Evolutionary conservation across 1,140 invertebrate genomes (phyloP), one percentile per base, ranked within the genome.

Genomic region (Ericerus pela): DNA sequence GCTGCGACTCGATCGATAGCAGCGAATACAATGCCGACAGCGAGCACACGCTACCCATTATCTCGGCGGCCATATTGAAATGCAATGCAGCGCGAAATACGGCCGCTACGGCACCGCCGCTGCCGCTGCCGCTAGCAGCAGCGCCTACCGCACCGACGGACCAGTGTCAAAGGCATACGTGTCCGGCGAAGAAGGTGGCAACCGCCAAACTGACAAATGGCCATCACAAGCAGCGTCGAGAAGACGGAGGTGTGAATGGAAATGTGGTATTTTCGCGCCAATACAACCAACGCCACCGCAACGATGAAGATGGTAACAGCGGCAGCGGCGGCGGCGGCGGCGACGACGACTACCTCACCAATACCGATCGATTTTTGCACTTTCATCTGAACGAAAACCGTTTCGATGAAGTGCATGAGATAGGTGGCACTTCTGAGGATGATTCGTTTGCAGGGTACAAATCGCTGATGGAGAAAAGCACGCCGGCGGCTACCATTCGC

Each of bases 391-490:
- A 86, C 63, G 86, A 88, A 64, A 76, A 80, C 56, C 75, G 78
- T 58, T 77, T 76, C 60, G 75, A 76, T 54, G 20, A 54, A 4
- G 47, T 28, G 54, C 66, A 69, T 66, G 43, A 58, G 4, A 56
- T 56, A n/a, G 6, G 70, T 73, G 20, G 73, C 73, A 67, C 63
- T 36, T 66, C 64, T 14, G 69, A 70, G 29, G 76, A 80, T 53
- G 84, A 87, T 63, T 79, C 76, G 56, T 90, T 90, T 64, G 87
- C 82, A 1, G 87, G 87, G 3, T 79, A 80, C 60, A 84, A 82
- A 69, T 84, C 86, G 67, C 79, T 82, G 59, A 76, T 70, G 51
- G 76, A 71, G 43, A 77, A 79, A 65, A 75, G 76, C 54, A 66
- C 71, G 47, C 70, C 77, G n/a, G 74, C 78, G 2, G 57, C 63